Evolutionary conservation across 1,140 invertebrate genomes (phyloP).

Genomic region (Lepidostoma basale): DNA sequence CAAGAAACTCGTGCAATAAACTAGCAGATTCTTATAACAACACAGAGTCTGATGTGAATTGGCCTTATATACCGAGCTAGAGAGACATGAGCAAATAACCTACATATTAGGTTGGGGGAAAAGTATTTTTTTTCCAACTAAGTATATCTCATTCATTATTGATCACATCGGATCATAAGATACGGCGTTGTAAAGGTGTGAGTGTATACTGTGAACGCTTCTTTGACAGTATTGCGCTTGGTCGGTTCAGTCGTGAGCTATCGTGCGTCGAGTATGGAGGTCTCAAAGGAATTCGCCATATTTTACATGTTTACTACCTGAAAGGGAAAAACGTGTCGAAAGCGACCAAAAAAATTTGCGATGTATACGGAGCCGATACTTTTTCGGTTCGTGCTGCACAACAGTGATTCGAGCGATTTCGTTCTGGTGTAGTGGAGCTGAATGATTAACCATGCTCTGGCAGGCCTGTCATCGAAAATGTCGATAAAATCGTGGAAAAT

Average conservation of each 20-base stretch:
- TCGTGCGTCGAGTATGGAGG: constrained; percentile 11
- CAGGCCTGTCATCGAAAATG: constrained; percentile 11
- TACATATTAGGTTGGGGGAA: too few relatives aligned
- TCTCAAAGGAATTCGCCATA: constrained; percentile 15
- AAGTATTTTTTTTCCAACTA: constrained; percentile 5
- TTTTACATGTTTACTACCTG: too few relatives aligned
- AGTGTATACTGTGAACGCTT: constrained; percentile 2
- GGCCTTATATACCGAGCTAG: too few relatives aligned
- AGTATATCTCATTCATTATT: constrained; percentile 4
- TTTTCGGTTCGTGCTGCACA: not conserved
- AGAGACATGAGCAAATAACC: too few relatives aligned
- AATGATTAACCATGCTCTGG: not conserved
- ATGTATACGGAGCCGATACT: not conserved
- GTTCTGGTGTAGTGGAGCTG: not conserved
- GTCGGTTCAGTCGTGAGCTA: constrained; percentile 38
- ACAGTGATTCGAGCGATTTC: not conserved
- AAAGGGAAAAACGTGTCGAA: too few relatives aligned
- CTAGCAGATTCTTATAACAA: too few relatives aligned
- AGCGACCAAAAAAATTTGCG: too few relatives aligned
- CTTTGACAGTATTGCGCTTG: constrained; percentile 33
- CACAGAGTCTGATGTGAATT: too few relatives aligned
- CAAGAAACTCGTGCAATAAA: too few relatives aligned
- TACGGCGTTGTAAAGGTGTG: not conserved
- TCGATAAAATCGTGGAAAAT: constrained; percentile 23
- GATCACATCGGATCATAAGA: not conserved